These are phyloP conservation scores for Spodoptera frugiperda DNA, from an alignment of 1,140 invertebrate species.

Conservation along the genomic window DNA sequence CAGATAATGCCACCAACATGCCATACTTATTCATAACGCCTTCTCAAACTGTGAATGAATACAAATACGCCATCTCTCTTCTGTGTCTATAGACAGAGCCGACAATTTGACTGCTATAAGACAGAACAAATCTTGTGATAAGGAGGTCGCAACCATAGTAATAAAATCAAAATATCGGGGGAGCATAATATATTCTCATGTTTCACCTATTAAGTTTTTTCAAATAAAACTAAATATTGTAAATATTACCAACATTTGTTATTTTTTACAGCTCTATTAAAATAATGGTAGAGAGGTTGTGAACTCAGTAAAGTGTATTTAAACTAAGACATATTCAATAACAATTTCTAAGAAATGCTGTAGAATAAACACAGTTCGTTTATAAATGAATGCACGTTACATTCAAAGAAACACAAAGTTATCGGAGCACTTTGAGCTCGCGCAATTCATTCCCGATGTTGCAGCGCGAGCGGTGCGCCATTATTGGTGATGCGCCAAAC, in stretches of 20 bases:
- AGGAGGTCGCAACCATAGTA: background rate
- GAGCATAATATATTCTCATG: too few species aligned
- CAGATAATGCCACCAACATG: conserved; percentile 80
- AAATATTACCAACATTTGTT: too few species aligned
- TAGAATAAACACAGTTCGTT: background rate
- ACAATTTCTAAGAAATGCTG: background rate
- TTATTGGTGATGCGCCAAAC: conserved; percentile 32
- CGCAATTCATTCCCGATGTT: conserved; percentile 37
- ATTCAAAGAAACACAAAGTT: conserved; percentile 49
- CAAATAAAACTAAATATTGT: too few species aligned
- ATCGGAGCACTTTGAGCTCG: conserved; percentile 46
- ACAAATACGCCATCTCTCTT: conserved; percentile 58
- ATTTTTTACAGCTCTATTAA: too few species aligned
- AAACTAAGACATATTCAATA: too few species aligned
- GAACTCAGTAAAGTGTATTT: too few species aligned
- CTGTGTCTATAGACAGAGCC: conserved; percentile 1
- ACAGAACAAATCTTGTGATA: background rate
- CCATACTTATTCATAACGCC: conserved; percentile 81
- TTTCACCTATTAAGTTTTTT: too few species aligned
- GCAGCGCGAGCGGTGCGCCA: conserved; percentile 1
- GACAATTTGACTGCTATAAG: conserved; percentile 1
- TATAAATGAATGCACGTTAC: conserved; percentile 3
- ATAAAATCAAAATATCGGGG: too few species aligned
- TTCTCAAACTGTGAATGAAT: conserved; percentile 71
- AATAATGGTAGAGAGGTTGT: too few species aligned